Base-by-base conservation (phyloP, 2,888 invertebrate species). In the Andrena fulva region DNA sequence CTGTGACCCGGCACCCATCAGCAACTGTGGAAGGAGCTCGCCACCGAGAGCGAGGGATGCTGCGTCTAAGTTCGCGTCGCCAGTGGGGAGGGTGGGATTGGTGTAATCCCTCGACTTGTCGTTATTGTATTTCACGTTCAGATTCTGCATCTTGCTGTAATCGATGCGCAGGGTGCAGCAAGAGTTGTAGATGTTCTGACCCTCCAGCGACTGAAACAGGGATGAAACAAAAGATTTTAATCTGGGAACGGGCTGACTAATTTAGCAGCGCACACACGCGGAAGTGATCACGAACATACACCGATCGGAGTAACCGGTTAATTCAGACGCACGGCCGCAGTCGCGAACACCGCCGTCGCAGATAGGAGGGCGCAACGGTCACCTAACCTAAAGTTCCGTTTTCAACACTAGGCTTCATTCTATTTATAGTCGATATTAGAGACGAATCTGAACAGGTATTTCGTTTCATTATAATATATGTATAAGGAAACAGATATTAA, bases 31-130 rank as follows among this genome's bases (percentile, higher is more conserved):
- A 83, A 95, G 90, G 81, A 97, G 96, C 94, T 96, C 96, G 75
- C 95, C 95, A 93, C 96, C 96, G 91, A 96, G 95, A 92, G 95
- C 95, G 90, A 96, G 95, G 91, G 96, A 95, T 85, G 96, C 96
- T 31, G 95, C 95, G 89, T 96, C 96, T 88, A 95, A 95, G 81
- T 95, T 95, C 48, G 96, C 95, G 90, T 99, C 99, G 70, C 99
- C 99, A 72, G 98, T 98, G 6, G 99, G 99, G 94, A 99, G 96
- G 94, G 97, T 97, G 71, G 99, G 99, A 95, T 99, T 99, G 91
- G 99, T 99, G 96, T 99, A 99, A 95, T 99, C 99, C 83, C 99
- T 96, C 84, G 99, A 99, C 95, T 99, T 99, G 95, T 99, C 99
- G 95, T 99, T 99, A 96, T 99, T 99, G 96, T 99, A 99, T 95